Base-by-base conservation (phyloP, 1,140 invertebrate genomes). In the Trichogramma pretiosum region DNA sequence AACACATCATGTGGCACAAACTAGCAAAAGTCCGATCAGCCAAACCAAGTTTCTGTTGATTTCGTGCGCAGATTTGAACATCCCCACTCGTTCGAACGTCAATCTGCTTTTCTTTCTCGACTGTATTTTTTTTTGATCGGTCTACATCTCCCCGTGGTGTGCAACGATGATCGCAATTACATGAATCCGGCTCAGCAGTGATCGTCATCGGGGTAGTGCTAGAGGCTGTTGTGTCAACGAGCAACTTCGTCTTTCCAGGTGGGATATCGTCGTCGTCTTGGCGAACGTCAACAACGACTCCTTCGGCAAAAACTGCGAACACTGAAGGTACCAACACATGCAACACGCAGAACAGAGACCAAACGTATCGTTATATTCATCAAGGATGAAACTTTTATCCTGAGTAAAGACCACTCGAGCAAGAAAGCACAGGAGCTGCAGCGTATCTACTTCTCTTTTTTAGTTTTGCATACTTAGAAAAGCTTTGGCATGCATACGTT, bases 1-100 rank as follows among this genome's bases (percentile, higher is more conserved):
- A 56, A 50, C 68, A 69, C 10, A 59, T 52, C 68, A 71, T 69
- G 37, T 68, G 64, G 55, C 68, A 71, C 19, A 67, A 44, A 40
- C 61, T 69, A 5, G 58, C 55, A 46, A 71, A 70, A 9, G 64
- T 62, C 46, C 58, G 57, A 57, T 70, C 60, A n/a, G n/a, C n/a
- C n/a, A n/a, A n/a, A n/a, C n/a, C n/a, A n/a, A n/a, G n/a, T n/a
- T n/a, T n/a, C n/a, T n/a, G n/a, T n/a, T 63, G 61, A 64, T 62
- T 57, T 28, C 58, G 55, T 14, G 65, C 67, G 44, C 67, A 71
- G 55, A 71, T 68, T 19, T 54, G 64, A 26, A 42, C 47, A 58
- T 61, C 52, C 11, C 57, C 63, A 45, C 9, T 46, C 56, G 44
- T 64, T n/a, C n/a, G n/a, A n/a, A n/a, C n/a, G n/a, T n/a, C n/a